A percentile compares a stretch with the other conserved stretches of the same genome.
phyloP scores from a whole-genome alignment of 2,113 vertebrate species.

The Crotalus helleri region DNA sequence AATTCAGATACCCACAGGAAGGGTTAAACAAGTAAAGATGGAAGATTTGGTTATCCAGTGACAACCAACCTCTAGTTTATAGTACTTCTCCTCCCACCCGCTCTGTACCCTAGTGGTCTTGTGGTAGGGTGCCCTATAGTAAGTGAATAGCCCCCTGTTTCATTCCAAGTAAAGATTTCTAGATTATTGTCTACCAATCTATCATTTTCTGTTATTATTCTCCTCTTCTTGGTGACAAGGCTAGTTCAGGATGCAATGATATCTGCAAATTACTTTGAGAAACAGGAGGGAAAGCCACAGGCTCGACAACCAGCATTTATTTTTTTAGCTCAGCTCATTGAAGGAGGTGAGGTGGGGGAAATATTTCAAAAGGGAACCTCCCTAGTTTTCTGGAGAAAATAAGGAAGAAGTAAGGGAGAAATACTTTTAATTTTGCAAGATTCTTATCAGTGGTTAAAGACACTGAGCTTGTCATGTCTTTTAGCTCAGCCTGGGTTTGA shows the following conservation, averaged over 20 bases:
- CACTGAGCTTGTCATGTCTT: too few relatives aligned
- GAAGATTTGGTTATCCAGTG: not conserved
- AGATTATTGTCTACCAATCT: not conserved
- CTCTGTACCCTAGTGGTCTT: not conserved
- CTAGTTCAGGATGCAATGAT: not conserved
- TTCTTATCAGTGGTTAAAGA: not conserved
- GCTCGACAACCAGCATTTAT: not conserved
- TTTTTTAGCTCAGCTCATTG: not conserved
- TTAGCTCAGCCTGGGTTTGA: too few relatives aligned
- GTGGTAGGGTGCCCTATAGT: not conserved
- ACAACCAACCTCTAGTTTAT: not conserved
- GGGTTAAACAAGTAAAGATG: not conserved
- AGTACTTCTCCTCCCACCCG: not conserved
- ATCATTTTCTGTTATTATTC: not conserved
- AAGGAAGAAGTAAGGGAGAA: not conserved
- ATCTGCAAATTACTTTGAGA: not conserved
- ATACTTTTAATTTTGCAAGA: not conserved
- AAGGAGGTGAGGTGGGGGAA: not conserved
- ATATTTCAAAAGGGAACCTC: not conserved
- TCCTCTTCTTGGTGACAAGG: not conserved
- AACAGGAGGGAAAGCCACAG: not conserved
- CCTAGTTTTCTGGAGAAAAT: not conserved
- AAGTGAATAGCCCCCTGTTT: not conserved
- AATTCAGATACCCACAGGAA: not conserved
- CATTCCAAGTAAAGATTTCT: not conserved